Base-by-base conservation (phyloP, 2,888 invertebrate genomes). In the Aphrophora alni region DNA sequence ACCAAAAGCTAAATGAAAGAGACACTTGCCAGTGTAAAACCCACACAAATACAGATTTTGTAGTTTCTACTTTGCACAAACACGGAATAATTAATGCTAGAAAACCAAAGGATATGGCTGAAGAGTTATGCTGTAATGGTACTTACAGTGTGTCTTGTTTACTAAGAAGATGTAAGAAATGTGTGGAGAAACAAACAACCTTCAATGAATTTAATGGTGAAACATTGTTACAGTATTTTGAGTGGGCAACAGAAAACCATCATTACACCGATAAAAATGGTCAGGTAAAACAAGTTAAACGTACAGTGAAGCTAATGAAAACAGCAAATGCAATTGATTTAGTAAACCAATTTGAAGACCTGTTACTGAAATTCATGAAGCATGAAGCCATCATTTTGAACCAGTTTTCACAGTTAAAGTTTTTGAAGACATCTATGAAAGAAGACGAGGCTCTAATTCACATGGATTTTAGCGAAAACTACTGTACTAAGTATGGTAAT, bases 1-100 rank as follows among this genome's bases (percentile, higher is more conserved):
- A 28, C 5, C 72, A 72, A 72, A 72, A 72, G 27, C 28, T 72
- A 33, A 38, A 17, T 28, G 72, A 27, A 72, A 72, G 72, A 27
- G 72, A 72, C 27, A 72, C 72, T 27, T 72, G 72, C 72, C 72
- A 72, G 27, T 72, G 72, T 27, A 72, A 72, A 72, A 27, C 38
- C n/a, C 72, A 72, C 38, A 72, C 27, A 27, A 72, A 72, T 38
- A 72, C 72, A 33, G 72, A 72, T 27, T 72, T 72, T 72, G 17
- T 72, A 33, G 72, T 72, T 28, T 72, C 72, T 72, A 38, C 72
- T 1, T 17, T 72, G 27, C 27, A 27, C 72, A 72, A 38, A 72
- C 24, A 72, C 72, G 27, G 27, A 72, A 38, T 72, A 33, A 72
- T 72, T 33, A 72, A 27, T 17, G 24, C 28, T 14, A 72, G 28